phyloP scores from a whole-genome alignment of 2,888 invertebrate species.

The Dryococelus australis region DNA sequence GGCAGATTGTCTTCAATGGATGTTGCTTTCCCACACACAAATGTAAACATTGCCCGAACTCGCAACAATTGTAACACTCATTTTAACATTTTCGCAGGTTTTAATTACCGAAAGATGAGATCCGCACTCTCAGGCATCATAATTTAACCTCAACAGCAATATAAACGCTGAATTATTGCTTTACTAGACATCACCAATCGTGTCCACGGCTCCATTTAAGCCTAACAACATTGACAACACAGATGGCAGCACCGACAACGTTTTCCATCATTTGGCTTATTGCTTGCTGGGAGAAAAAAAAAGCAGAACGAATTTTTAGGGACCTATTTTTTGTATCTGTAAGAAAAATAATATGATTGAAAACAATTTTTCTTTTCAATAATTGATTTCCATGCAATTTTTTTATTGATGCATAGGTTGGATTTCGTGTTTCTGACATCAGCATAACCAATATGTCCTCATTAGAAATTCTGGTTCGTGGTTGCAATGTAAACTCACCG shows the following conservation, averaged over 20 bases:
- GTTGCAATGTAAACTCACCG: constrained; percentile 56
- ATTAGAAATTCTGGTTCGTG: constrained; percentile 60
- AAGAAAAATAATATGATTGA: background rate
- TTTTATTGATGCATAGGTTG: constrained; percentile 26
- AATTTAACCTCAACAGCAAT: constrained; percentile 29
- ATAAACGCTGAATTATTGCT: constrained; percentile 38
- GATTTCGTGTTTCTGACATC: constrained; percentile 56
- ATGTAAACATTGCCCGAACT: constrained; percentile 46
- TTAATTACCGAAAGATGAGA: constrained; percentile 29
- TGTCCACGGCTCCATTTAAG: constrained; percentile 64
- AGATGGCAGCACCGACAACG: constrained; percentile 75
- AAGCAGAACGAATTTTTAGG: constrained; percentile 33
- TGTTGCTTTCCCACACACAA: constrained; percentile 42
- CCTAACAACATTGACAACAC: constrained; percentile 81
- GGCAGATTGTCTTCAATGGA: constrained; percentile 44
- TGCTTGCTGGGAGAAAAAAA: constrained; percentile 44
- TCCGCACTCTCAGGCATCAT: constrained; percentile 26
- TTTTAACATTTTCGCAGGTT: constrained; percentile 34
- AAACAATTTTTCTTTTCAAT: background rate
- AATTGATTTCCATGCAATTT: background rate
- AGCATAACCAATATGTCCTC: constrained; percentile 65
- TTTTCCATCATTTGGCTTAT: constrained; percentile 46
- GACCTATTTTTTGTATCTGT: constrained; percentile 12
- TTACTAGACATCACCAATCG: constrained; percentile 41
- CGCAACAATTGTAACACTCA: constrained; percentile 32